Conservation (phyloP, 2,888 invertebrate genomes). For the Nebria brevicollis region DNA sequence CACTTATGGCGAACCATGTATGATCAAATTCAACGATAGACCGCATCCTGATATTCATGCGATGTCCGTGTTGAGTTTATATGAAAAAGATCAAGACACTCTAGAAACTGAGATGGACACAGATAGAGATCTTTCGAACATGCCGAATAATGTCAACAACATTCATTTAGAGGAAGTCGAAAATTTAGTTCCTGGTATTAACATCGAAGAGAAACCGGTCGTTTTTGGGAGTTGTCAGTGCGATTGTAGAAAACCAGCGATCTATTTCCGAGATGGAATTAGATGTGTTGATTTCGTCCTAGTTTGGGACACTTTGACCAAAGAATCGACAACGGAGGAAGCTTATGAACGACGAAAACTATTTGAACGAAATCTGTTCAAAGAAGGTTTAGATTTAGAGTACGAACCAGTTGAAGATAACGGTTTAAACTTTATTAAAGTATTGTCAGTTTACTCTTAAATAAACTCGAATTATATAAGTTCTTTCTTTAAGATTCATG, state of each 20-base stretch:
- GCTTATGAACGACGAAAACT: conserved; percentile 66
- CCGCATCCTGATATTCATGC: conserved; percentile 59
- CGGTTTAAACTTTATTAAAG: conserved; percentile 82
- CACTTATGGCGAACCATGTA: conserved; percentile 36
- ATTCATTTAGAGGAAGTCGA: conserved; percentile 24
- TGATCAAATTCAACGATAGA: conserved; percentile 43
- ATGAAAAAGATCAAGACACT: conserved; percentile 68
- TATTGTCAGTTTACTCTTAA: conserved; percentile 53
- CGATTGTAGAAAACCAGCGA: conserved; percentile 64
- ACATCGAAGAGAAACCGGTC: neutral
- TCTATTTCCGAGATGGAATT: conserved; percentile 76
- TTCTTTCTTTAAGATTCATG: conserved; percentile 76
- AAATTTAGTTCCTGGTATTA: conserved; percentile 23
- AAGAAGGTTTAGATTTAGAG: conserved; percentile 81
- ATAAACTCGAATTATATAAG: conserved; percentile 24
- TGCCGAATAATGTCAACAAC: conserved; percentile 8
- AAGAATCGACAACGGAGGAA: conserved; percentile 63
- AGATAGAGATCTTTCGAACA: conserved; percentile 62
- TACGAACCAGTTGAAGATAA: conserved; percentile 72
- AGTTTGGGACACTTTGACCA: conserved; percentile 75
- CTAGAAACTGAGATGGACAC: conserved; percentile 71
- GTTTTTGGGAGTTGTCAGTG: conserved; percentile 46
- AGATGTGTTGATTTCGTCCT: conserved; percentile 82
- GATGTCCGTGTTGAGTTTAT: conserved; percentile 69
- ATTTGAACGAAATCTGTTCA: conserved; percentile 77